Evolutionary conservation across 2,888 invertebrate genomes (phyloP), one percentile per base, ranked within the genome.

Genomic region (Watsonalla binaria): DNA sequence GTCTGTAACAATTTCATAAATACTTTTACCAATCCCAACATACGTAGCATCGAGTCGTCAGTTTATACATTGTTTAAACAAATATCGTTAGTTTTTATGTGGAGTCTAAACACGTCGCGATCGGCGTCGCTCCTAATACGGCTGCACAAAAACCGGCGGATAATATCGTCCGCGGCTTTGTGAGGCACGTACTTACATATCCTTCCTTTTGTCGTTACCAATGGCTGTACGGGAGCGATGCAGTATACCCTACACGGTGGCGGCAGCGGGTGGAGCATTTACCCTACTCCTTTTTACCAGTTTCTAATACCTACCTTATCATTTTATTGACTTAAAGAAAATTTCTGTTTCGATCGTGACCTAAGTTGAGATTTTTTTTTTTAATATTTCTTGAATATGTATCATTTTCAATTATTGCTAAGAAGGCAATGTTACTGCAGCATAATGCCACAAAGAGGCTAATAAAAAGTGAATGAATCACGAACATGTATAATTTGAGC

Each of bases 141-240:
- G 80, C 63, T 55, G 58, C 66, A 71, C 74, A 79, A 79, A 77
- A 76, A 79, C 72, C 60, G 63, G 61, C 69, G 80, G 78, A 80
- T 90, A 90, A 90, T 90, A 85, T 82, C 80, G 68, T 72, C 68
- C 65, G 63, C 64, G 63, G 76, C 82, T 81, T 90, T 90, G 88
- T 89, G 79, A 69, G 72, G 76, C 90, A 90, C 90, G 90, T 90
- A 82, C 54, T 48, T 84, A 63, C 67, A 66, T 74, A 85, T 85
- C 86, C 88, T 87, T 82, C 82, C 85, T 78, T 82, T 88, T 85
- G 86, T 86, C 78, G 76, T 68, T 70, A 68, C 56, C 58, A 58
- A 65, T 61, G 61, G 53, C 52, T 51, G 51, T 51, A 46, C 49
- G 56, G 54, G 57, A 51, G 47, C 46, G 39, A 57, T 49, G 60